phyloP scores from a whole-genome alignment of 2,113 vertebrate genomes.

The Daboia siamensis region DNA sequence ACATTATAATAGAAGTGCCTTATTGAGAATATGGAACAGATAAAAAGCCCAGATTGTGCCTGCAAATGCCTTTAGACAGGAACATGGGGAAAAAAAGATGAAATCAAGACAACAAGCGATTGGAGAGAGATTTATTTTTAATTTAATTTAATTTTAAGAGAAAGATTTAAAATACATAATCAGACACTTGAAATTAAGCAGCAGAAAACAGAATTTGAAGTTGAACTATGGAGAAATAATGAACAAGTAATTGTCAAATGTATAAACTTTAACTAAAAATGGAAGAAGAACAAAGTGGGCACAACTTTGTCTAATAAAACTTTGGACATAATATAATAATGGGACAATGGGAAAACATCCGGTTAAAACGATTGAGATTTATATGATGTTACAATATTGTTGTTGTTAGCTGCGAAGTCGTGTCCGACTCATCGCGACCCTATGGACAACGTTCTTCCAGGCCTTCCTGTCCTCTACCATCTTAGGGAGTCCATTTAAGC shows the following conservation, averaged over 20 bases:
- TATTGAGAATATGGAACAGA: not conserved
- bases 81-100: not conserved
- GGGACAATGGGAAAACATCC: not conserved
- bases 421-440: too few relatives aligned
- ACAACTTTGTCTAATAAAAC: not conserved
- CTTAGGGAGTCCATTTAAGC: too few relatives aligned
- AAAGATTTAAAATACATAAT: not conserved
- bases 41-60: not conserved
- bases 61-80: not conserved
- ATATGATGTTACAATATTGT: not conserved
- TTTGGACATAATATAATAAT: not conserved
- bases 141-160: not conserved
- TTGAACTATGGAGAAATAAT: not conserved
- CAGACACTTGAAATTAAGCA: not conserved
- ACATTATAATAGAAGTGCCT: not conserved
- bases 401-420: too few relatives aligned
- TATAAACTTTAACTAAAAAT: not conserved
- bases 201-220: too few relatives aligned
- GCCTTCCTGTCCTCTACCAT: too few relatives aligned
- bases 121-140: not conserved
- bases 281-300: not conserved
- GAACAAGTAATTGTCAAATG: not conserved
- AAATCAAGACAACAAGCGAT: not conserved
- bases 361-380: not conserved
- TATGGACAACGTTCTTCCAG: too few relatives aligned